These are phyloP conservation scores for Petrocephalus schoutedeni DNA, from an alignment of 2,797 vertebrate genomes.

Conservation along the genomic window DNA sequence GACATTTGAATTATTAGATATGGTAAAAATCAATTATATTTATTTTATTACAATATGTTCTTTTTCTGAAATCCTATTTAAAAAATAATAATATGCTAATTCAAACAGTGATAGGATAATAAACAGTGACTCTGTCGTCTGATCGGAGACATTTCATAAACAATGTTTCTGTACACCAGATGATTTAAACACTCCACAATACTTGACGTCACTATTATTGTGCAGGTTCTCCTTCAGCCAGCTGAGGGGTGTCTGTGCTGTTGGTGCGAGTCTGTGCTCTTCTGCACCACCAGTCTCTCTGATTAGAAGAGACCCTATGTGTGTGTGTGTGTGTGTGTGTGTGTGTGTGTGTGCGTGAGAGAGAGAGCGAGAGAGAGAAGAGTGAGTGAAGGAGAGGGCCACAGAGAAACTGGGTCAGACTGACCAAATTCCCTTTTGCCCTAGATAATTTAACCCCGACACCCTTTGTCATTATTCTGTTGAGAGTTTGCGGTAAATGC, in stretches of 20 bases:
- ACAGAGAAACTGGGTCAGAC: constrained; percentile 22
- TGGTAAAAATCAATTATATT: neutral
- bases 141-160: neutral
- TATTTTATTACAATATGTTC: neutral
- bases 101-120: neutral
- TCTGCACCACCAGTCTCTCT: constrained; percentile 37
- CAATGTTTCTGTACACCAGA: neutral
- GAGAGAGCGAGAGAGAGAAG: neutral
- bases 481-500: constrained; percentile 40
- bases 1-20: neutral
- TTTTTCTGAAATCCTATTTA: neutral
- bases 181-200: neutral
- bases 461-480: constrained; percentile 48
- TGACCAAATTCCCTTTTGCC: constrained; percentile 35
- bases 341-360: neutral
- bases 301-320: constrained; percentile 39
- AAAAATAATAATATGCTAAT: neutral
- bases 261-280: neutral
- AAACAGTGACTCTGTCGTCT: neutral
- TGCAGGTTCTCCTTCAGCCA: neutral
- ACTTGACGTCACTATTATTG: neutral
- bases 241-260: neutral
- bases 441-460: constrained; percentile 47
- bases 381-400: neutral
- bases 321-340: neutral